phyloP scores from a whole-genome alignment of 1,140 invertebrate species.

The Chrysoperla carnea region DNA sequence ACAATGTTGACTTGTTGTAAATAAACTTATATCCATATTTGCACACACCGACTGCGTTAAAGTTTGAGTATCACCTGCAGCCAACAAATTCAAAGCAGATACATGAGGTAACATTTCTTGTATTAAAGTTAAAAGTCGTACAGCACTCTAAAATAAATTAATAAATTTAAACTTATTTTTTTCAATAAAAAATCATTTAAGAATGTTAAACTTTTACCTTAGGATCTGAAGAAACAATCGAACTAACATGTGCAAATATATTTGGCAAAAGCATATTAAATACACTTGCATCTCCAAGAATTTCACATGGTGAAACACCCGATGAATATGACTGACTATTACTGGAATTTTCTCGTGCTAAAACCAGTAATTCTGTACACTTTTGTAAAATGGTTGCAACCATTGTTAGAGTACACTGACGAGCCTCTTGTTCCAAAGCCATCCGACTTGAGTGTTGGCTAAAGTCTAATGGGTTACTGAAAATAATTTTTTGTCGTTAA shows the following conservation, averaged over 20 bases:
- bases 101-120: slow-evolving; percentile 83
- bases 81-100: slow-evolving; percentile 60
- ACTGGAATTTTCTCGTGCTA: slow-evolving; percentile 46
- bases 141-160: slow-evolving; percentile 49
- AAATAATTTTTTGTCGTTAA: neutral
- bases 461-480: slow-evolving; percentile 43
- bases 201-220: slow-evolving; percentile 33
- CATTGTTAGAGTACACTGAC: slow-evolving; percentile 52
- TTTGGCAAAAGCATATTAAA: slow-evolving; percentile 60
- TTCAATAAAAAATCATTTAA: slow-evolving; percentile 2
- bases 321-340: slow-evolving; percentile 23
- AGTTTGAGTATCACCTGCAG: slow-evolving; percentile 24
- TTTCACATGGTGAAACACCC: slow-evolving; percentile 27
- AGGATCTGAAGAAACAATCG: slow-evolving; percentile 62
- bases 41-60: slow-evolving; percentile 5
- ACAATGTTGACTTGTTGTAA: slow-evolving; percentile 68
- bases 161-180: neutral
- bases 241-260: slow-evolving; percentile 62
- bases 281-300: slow-evolving; percentile 32
- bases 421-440: slow-evolving; percentile 44
- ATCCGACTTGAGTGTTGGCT: slow-evolving; percentile 43
- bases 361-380: slow-evolving; percentile 48
- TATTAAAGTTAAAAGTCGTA: slow-evolving; percentile 77
- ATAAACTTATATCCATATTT: slow-evolving; percentile 14
- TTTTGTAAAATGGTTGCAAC: slow-evolving; percentile 52